Percentiles rank a stretch among this genome's conserved stretches.
phyloP scores from a whole-genome alignment of 2,797 vertebrate genomes.

The Bradypodion pumilum region DNA sequence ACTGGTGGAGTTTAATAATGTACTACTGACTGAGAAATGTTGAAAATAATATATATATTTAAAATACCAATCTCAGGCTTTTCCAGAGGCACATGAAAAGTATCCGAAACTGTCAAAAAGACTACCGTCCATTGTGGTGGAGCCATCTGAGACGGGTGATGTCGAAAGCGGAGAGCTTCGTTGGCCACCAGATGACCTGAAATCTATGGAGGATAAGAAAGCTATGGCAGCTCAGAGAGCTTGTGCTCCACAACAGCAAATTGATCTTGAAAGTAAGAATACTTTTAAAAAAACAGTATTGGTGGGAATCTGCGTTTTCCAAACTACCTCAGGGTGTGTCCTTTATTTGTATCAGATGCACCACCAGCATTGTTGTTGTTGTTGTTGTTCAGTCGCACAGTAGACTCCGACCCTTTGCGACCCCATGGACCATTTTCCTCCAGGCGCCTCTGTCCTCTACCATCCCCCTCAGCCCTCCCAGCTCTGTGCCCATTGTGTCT shows the following conservation, averaged over 20 bases:
- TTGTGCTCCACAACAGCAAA: conserved; percentile 63
- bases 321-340: neutral
- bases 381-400: too few relatives aligned
- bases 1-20: too few relatives aligned
- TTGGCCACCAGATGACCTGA: conserved; percentile 88
- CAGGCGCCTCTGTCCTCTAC: too few relatives aligned
- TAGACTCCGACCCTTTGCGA: too few relatives aligned
- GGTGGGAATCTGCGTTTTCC: neutral
- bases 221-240: conserved; percentile 68
- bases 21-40: neutral
- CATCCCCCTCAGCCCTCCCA: too few relatives aligned
- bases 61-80: conserved; percentile 74
- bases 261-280: conserved; percentile 72
- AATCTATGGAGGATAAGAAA: conserved; percentile 75
- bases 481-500: too few relatives aligned
- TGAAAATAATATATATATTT: neutral
- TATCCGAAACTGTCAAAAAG: conserved; percentile 88
- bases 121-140: conserved; percentile 89
- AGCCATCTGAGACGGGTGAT: conserved; percentile 83
- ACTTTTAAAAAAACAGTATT: conserved; percentile 24
- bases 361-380: too few relatives aligned
- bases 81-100: conserved; percentile 84
- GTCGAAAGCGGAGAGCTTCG: conserved; percentile 91
- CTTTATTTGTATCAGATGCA: too few relatives aligned
- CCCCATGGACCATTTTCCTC: too few relatives aligned